Conservation (phyloP, 30 jellyfish, hydroid and myxozoan genomes). For the Aurelia sp. region DNA sequence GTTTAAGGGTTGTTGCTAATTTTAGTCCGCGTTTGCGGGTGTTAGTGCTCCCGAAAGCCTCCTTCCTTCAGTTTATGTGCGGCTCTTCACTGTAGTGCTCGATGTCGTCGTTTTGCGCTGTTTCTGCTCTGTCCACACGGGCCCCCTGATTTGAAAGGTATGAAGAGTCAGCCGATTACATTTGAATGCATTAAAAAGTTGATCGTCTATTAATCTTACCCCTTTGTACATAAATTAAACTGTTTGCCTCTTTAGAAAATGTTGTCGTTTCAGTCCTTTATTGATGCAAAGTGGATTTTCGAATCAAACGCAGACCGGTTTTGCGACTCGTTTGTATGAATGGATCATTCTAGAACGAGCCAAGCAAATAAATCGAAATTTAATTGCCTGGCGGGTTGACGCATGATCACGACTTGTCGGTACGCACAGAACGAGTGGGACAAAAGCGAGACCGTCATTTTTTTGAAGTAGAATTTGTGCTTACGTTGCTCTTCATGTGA, state of each 20-base stretch:
- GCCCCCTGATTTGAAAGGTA: slow-evolving; percentile 31
- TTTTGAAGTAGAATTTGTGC: too few relatives aligned
- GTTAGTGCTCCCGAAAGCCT: too few relatives aligned
- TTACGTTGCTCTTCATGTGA: too few relatives aligned
- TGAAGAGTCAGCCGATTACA: slow-evolving; percentile 36
- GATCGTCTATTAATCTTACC: slow-evolving; percentile 48
- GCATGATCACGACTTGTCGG: too few relatives aligned
- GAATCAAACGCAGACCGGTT: slow-evolving; percentile 46
- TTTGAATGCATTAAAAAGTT: slow-evolving; percentile 26
- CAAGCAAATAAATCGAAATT: not conserved
- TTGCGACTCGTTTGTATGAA: not conserved
- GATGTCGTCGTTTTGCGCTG: too few relatives aligned
- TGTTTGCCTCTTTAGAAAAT: slow-evolving; percentile 34
- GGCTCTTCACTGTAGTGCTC: too few relatives aligned
- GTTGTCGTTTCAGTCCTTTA: not conserved
- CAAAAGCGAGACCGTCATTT: too few relatives aligned
- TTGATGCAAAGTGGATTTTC: slow-evolving; percentile 12
- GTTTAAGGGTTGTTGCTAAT: too few relatives aligned
- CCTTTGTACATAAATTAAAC: slow-evolving; percentile 24
- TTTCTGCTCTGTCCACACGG: not conserved
- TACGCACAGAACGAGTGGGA: too few relatives aligned
- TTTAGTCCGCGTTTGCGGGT: too few relatives aligned
- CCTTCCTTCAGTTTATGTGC: too few relatives aligned
- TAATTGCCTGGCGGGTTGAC: too few relatives aligned
- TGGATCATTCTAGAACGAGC: not conserved